Base-by-base conservation (phyloP, 1,140 invertebrate genomes). In the Ceratosolen solmsi region DNA sequence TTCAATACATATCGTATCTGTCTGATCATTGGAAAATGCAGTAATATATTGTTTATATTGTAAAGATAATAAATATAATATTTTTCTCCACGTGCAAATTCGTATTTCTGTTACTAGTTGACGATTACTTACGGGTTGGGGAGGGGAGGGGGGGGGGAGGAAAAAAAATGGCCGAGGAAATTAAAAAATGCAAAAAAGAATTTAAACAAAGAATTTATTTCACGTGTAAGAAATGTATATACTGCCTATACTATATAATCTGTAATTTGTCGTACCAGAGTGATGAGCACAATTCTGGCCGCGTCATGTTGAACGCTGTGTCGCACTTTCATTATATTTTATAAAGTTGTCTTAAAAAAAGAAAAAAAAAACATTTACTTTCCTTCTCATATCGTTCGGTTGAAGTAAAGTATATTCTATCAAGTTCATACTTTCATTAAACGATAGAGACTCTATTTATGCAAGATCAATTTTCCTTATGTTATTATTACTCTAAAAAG, bases 191-290 rank as follows among this genome's bases (percentile, higher is more conserved):
- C 33, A 46, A 75, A 46, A 77, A 9, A 11, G 41, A 51, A 51
- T 58, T 63, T 73, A 65, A 78, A 72, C 5, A 74, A 73, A 65
- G 54, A 68, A 70, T 60, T 56, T 33, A 38, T 73, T 25, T 74
- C 73, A 58, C 36, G 27, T 83, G 71, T 80, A 80, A 82, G 51
- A 72, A 84, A 85, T 80, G 83, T 84, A 84, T 82, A 82, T 84
- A 84, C 83, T 84, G 83, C 83, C 76, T 82, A 81, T 79, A 25
- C 76, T 82, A 81, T 79, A 25, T 79, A 82, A 81, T 78, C 79
- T 81, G 51, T 78, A 84, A 84, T 81, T 83, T 80, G 74, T 81
- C 79, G 78, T 78, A 81, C 70, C 79, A 81, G 68, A 27, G 79
- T 81, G 79, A 78, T 73, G 49, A 27, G 54, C 58, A 27, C 71